Base-by-base conservation (phyloP, 2,888 invertebrate genomes). In the Hypomecis atomaria region DNA sequence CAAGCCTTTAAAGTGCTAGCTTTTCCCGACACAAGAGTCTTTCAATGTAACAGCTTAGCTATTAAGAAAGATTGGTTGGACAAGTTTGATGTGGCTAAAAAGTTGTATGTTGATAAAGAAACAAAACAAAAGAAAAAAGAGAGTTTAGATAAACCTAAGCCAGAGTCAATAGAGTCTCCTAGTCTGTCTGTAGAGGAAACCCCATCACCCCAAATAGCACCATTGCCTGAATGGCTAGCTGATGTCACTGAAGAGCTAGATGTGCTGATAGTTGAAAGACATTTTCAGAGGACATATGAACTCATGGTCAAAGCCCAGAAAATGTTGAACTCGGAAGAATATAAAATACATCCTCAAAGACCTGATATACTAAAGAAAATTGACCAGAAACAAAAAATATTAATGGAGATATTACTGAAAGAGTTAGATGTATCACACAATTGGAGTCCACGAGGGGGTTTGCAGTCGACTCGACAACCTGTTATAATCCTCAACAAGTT, bases 191-290 rank as follows among this genome's bases (percentile, higher is more conserved):
- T 90, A 36, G 92, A 93, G 61, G 93, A 93, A 67, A 65, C 89
- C 59, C 89, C 84, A 34, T 90, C 90, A 42, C 90, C 90, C 8
- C 90, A 90, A 72, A 76, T 88, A 44, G 72, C 85, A 37, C 82
- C 86, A 5, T 70, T 93, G 49, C 97, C 98, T 0, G 97, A 98
- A 79, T 99, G 99, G 99, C 88, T 99, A 59, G 88, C 95, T 62
- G 98, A 99, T 86, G 95, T 97, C 4, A 96, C 97, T 0, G 99
- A 99, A 85, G 99, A 99, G 86, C 92, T 99, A 59, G 98, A 99
- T 92, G 98, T 99, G 10, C 95, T 96, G 76, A 97, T 99, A 71
- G 99, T 99, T 0, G 98, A 99, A 87, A 94, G 99, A 75, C 98
- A 99, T 87, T 99, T 99, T 82, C 98, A 98, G 85, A 97, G 97